Evolutionary conservation across 2,113 vertebrate genomes (phyloP), one percentile per base, ranked within the genome.

Genomic region (Nothobranchius kuhntae): DNA sequence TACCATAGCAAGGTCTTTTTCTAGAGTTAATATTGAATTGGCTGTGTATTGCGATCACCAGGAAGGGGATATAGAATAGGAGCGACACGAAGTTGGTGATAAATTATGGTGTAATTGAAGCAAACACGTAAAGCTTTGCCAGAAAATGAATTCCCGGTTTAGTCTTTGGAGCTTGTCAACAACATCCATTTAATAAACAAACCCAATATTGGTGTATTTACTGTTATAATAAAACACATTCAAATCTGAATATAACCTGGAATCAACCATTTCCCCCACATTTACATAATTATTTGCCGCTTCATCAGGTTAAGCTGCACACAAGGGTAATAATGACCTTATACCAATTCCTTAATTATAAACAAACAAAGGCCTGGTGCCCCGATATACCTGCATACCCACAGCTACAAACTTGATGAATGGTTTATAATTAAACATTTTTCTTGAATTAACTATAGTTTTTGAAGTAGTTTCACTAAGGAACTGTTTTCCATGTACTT

Each of bases 381-480:
- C 62, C 21, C 47, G n/a, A 45, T 61, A 48, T 53, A 53, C 24
- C 30, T 8, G 3, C 15, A 69, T 68, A 40, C 50, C 69, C 50
- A 47, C 15, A 79, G 50, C 64, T 69, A 44, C 42, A 17, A 14
- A 56, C 14, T 38, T 69, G 2, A 84, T 70, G 13, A 62, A 70
- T 65, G 4, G 10, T 44, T 3, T 53, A 61, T 63, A 53, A 45
- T 65, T 58, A 45, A 36, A 65, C 65, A 54, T 68, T 47, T 44
- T 14, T 21, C 13, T 21, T 24, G 6, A 63, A 45, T 72, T 24
- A 53, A 50, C 44, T 54, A 9, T 45, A 35, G 44, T 48, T 60
- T 12, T 47, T n/a, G 24, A 12, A 21, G 30, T 21, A 10, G 11
- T 48, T 68, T 55, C 38, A 59, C 50, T 48, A 8, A 40, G 36